Base-by-base conservation (phyloP, 2,797 vertebrate genomes). In the Botia almorhae region DNA sequence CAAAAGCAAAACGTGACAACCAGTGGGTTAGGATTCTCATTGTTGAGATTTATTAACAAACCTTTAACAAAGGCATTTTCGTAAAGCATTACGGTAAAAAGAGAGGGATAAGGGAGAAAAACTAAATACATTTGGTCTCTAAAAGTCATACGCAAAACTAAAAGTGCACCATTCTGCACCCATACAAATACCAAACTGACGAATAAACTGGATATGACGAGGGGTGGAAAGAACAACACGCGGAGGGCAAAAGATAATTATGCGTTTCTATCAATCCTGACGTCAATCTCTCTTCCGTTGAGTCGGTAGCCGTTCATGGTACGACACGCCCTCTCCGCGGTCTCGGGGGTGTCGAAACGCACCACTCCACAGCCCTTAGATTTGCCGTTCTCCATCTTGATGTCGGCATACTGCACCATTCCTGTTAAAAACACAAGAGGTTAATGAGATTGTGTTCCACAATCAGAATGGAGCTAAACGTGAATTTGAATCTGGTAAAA, bases 311-410 rank as follows among this genome's bases (percentile, higher is more conserved):
- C 97, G 0, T 99, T 99, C 98, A 99, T 99, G 91, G 96, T 97
- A 60, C 96, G 92, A 88, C 97, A 99, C 78, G 97, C 97, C 0
- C 97, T 89, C 86, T 99, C 97, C 0, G 97, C 97, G 1, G 96
- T 96, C 86, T 99, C 98, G 0, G 97, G 97, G 3, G 92, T 97
- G 89, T 99, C 97, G 4, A 99, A 99, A 53, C 97, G 93, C 64
- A 99, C 97, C 84, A 98, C 97, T 0, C 97, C 97, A 21, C 97
- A 98, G 39, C 98, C 97, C 91, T 99, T 99, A 17, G 97, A 99
- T 84, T 98, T 99, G 43, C 98, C 98, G 0, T 98, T 99, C 89
- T 99, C 97, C 95, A 97, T 98, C 91, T 98, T 99, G 84, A 99
- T 98, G 85, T 99, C 98, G 0, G 97, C 97, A 64, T 98, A 98